Percentiles rank a stretch among this genome's conserved stretches.
These are phyloP conservation scores for Micromussa lordhowensis DNA, from an alignment of 92 coral and sea anemone genomes.

Conservation along the genomic window DNA sequence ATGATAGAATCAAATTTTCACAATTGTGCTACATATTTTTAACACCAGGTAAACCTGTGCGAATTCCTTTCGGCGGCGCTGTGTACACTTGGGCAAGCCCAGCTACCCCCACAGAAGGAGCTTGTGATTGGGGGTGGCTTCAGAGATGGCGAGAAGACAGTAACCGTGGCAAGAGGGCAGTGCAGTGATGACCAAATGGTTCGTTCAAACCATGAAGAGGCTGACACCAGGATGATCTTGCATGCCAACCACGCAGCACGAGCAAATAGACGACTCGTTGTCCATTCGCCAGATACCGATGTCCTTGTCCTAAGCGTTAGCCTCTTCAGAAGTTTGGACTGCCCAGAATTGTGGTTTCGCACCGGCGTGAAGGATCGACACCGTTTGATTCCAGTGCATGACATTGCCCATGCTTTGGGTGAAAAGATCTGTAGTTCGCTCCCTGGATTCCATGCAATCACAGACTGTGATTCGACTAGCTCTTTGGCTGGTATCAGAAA, in stretches of 20 bases:
- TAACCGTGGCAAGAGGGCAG: conserved; percentile 48
- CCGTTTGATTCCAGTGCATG: conserved; percentile 69
- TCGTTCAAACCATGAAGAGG: conserved; percentile 63
- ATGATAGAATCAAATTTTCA: conserved; percentile 33
- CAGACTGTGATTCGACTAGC: conserved; percentile 74
- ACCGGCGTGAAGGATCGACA: conserved; percentile 59
- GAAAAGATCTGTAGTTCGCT: conserved; percentile 45
- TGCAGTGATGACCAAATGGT: conserved; percentile 47
- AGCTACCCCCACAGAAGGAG: conserved; percentile 58
- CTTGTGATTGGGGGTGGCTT: conserved; percentile 65
- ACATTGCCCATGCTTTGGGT: conserved; percentile 48
- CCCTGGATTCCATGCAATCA: conserved; percentile 70
- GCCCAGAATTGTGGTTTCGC: conserved; percentile 57
- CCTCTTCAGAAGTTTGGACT: conserved; percentile 44
- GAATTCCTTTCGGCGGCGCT: conserved; percentile 43
- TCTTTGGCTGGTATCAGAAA: conserved; percentile 64
- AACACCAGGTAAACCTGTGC: conserved; percentile 56
- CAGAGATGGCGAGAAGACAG: conserved; percentile 53
- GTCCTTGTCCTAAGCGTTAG: conserved; percentile 50
- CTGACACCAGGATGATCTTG: no score
- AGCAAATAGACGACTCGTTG: conserved; percentile 40
- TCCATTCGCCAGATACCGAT: conserved; percentile 69
- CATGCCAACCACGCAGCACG: conserved; percentile 55
- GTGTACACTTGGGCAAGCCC: conserved; percentile 36
- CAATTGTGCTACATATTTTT: conserved; percentile 17